Evolutionary conservation across 1,140 invertebrate species (phyloP), one percentile per base, ranked within the genome.

Genomic region (Megalonaias nervosa): DNA sequence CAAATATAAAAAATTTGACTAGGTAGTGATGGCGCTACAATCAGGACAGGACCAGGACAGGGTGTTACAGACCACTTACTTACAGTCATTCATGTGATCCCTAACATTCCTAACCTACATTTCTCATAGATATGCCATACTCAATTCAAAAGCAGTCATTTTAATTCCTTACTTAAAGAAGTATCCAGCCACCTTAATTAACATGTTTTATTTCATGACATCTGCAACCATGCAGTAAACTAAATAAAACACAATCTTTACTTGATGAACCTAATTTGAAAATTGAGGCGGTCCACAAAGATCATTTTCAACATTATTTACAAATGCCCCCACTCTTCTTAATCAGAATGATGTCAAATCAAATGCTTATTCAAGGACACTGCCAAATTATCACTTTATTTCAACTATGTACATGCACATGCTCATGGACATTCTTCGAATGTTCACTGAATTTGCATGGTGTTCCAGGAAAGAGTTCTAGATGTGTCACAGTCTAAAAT

Each of bases 171-270:
- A 21, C n/a, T 15, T 67, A 31, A 67, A 67, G 31, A 14, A 67
- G 21, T 66, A 66, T 31, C 14, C 0, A 23, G 60, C 0, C 11
- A 67, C 65, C 9, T 31, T 67, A 31, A 67, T 15, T 67, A 15
- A n/a, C 2, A 67, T 21, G 65, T 67, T 67, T 15, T 23, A 67
- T 31, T 67, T 67, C 31, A 67, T 19, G 65, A 31, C 65, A 17
- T 67, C 65, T 11, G 65, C 65, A n/a, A 67, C 13, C 26, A 67
- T 21, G 65, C 15, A 0, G 31, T 5, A 31, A 67, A 15, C 16
- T 67, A 17, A n/a, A n/a, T 0, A 15, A 67, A n/a, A 67, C 1
- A 12, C 65, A 67, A 31, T 6, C n/a, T 23, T 31, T 31, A 17
- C 31, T 67, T 1, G 65, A 67, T n/a, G 65, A 67, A 31, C 23